Evolutionary conservation across 2,888 invertebrate genomes (phyloP).

Genomic region (Malacosoma neustria): DNA sequence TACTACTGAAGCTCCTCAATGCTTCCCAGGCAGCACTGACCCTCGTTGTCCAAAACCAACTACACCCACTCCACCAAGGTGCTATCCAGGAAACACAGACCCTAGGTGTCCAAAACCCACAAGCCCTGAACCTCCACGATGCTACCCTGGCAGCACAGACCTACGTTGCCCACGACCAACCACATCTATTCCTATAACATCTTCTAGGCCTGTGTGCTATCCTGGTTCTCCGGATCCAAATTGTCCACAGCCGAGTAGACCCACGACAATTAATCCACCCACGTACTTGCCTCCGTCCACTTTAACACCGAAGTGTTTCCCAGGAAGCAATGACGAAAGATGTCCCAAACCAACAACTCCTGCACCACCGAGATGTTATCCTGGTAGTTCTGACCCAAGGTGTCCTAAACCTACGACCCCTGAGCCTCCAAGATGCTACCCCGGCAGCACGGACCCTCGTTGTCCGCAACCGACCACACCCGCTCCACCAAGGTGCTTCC

Average conservation of each 20-base stretch:
- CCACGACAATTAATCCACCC: conserved; percentile 13
- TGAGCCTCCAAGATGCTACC: conserved; percentile 23
- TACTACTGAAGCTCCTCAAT: conserved; percentile 25
- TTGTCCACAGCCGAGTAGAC: conserved; percentile 14
- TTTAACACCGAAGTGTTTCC: conserved; percentile 25
- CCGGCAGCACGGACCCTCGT: conserved; percentile 18
- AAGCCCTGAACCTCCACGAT: conserved; percentile 18
- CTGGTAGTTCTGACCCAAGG: conserved; percentile 16
- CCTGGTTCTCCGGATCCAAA: conserved; percentile 21
- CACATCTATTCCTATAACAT: conserved; percentile 8
- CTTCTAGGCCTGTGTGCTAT: conserved; percentile 19
- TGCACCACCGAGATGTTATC: conserved; percentile 20
- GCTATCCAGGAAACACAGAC: conserved; percentile 19
- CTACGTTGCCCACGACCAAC: conserved; percentile 31
- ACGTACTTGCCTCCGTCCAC: conserved; percentile 18
- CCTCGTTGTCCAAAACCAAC: conserved; percentile 30
- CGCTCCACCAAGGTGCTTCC: conserved; percentile 22
- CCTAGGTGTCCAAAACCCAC: conserved; percentile 23
- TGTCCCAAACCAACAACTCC: conserved; percentile 23
- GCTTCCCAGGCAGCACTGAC: conserved; percentile 26
- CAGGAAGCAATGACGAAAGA: conserved; percentile 28
- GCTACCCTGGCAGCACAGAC: conserved; percentile 28
- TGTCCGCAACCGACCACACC: conserved; percentile 31
- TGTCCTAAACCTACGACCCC: conserved; percentile 29
- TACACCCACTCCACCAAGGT: conserved; percentile 20